Conservation (phyloP, 2,797 vertebrate species). For the Oryzias dopingdopingensis region DNA sequence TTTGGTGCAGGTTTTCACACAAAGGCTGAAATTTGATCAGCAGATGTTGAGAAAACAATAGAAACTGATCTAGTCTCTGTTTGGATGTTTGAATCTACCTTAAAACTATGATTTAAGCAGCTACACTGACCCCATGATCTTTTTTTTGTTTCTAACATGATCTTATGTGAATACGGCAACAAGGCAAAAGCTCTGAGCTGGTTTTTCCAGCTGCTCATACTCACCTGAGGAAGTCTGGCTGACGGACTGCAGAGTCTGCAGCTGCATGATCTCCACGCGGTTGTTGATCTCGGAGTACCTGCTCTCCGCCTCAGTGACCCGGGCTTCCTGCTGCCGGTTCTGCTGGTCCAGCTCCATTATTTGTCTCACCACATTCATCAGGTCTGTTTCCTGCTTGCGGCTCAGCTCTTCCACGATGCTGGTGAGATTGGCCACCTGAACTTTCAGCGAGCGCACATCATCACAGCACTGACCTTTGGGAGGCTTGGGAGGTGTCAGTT, state of each 20-base stretch:
- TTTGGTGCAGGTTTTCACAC: too few species aligned
- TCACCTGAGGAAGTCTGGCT: constrained; percentile 94
- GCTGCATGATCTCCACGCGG: constrained; percentile 93
- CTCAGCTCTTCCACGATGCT: constrained; percentile 85
- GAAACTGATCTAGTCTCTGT: too few species aligned
- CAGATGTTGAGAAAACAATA: too few species aligned
- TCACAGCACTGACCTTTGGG: constrained; percentile 84
- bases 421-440: constrained; percentile 91
- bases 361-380: constrained; percentile 86
- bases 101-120: not conserved
- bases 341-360: constrained; percentile 90
- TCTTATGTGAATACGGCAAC: too few species aligned
- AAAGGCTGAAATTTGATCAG: too few species aligned
- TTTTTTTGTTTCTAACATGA: too few species aligned
- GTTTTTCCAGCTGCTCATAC: constrained; percentile 24
- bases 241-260: constrained; percentile 88
- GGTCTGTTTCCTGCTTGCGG: constrained; percentile 88
- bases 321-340: constrained; percentile 83
- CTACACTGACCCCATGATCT: not conserved
- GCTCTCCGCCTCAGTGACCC: constrained; percentile 89
- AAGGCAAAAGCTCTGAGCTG: too few species aligned
- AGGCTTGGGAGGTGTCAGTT: constrained; percentile 48
- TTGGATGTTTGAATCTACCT: too few species aligned
- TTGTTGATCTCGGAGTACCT: constrained; percentile 96
- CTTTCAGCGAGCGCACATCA: constrained; percentile 85